phyloP scores from a whole-genome alignment of 1,140 invertebrate genomes.

The Thaumatotibia leucotreta region DNA sequence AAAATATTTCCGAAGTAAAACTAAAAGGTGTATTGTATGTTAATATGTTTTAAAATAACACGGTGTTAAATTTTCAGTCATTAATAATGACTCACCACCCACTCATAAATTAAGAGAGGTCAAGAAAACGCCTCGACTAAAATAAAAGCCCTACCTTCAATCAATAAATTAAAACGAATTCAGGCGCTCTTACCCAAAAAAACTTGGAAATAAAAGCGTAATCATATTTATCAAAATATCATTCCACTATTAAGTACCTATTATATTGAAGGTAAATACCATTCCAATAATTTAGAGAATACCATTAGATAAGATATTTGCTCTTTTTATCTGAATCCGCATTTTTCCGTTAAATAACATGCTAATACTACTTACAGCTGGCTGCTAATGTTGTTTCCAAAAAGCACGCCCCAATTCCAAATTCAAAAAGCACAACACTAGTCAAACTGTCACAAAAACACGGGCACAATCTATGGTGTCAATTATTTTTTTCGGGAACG shows the following conservation, averaged over 20 bases:
- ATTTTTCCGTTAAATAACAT: constrained; percentile 26
- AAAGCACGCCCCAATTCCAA: constrained; percentile 23
- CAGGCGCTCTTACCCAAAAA: constrained; percentile 16
- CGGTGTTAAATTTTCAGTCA: too few species aligned
- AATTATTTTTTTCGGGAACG: constrained; percentile 25
- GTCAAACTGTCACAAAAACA: constrained; percentile 32
- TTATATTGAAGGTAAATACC: neutral
- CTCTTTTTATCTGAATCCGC: constrained; percentile 11
- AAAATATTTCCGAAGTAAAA: too few species aligned
- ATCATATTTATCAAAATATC: constrained; percentile 33
- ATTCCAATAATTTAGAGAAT: neutral
- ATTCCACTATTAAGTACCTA: neutral
- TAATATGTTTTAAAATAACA: neutral
- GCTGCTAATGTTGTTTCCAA: constrained; percentile 32
- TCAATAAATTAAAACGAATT: constrained; percentile 1
- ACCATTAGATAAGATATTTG: neutral
- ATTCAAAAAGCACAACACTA: constrained; percentile 19
- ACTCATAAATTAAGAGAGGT: neutral
- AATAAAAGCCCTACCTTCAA: neutral
- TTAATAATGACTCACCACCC: too few species aligned
- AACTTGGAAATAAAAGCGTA: constrained; percentile 45
- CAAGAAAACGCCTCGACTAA: constrained; percentile 4
- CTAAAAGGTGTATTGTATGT: too few species aligned
- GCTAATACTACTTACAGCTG: constrained; percentile 43
- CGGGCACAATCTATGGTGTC: constrained; percentile 28